Evolutionary conservation across 2,888 invertebrate species (phyloP), one percentile per base, ranked within the genome.

Genomic region (Cancer borealis): DNA sequence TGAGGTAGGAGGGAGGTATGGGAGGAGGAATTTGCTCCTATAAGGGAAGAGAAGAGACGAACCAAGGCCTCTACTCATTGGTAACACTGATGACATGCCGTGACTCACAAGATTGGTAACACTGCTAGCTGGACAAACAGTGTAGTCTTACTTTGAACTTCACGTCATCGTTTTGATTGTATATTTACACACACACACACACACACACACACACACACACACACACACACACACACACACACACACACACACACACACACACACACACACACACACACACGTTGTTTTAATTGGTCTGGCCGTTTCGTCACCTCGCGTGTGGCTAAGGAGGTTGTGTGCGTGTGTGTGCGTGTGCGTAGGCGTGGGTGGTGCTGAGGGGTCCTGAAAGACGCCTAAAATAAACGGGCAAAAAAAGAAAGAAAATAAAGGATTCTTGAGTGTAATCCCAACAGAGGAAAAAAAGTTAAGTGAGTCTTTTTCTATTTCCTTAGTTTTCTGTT

Each of bases 221-320:
- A 66, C 66, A 66, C 66, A 66, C 66, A 66, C 66, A 66, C 66
- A 66, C 66, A 66, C 66, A 66, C 66, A 66, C 66, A 66, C 66
- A 21, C 66, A 66, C 66, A 66, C 66, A 66, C 66, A 66, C 66
- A 66, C 66, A 66, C 66, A 66, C 66, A 21, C n/a, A 66, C 21
- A 66, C 17, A 66, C 66, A n/a, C 66, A 21, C 66, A 66, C n/a
- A 66, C 17, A 66, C 21, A 21, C 8, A 21, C n/a, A 21, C 5
- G 1, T 30, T 79, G 30, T 30, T 79, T 79, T 30, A 30, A 54
- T 54, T 54, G 54, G 54, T 54, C 8, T 8, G 12, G 54, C 17
- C 54, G 54, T 54, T 54, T 54, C 54, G 17, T 54, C 54, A 54
- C 54, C 54, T 3, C 12, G 10, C 54, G 54, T 54, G 54, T 54